Conservation (phyloP, 1,140 invertebrate genomes). For the Aphelenchoides avenae region DNA sequence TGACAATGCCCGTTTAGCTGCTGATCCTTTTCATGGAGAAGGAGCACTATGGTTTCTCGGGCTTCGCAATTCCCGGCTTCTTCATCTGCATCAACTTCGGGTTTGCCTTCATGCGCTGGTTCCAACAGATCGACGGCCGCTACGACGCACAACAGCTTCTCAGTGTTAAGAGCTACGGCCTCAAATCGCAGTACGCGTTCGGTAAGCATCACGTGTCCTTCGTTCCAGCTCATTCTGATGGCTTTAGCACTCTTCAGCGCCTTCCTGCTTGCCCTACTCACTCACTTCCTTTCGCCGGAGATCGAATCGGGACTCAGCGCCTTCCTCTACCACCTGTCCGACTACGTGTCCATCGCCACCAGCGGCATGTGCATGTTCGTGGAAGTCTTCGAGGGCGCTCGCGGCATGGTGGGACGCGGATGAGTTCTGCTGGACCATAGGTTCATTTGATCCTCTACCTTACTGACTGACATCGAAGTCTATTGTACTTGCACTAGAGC, state of each 20-base stretch:
- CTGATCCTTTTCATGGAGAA: too few species aligned
- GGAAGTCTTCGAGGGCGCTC: conserved; percentile 20
- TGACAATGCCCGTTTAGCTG: too few species aligned
- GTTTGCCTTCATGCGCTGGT: conserved; percentile 16
- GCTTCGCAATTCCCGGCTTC: not conserved
- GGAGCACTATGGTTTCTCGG: not conserved
- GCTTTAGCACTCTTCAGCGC: conserved; percentile 19
- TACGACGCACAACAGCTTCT: conserved; percentile 24
- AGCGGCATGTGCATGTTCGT: conserved; percentile 4
- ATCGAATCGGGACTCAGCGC: conserved; percentile 12
- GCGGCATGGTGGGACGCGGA: too few species aligned
- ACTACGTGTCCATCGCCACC: conserved; percentile 14
- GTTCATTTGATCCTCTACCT: too few species aligned
- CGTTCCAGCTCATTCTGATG: not conserved
- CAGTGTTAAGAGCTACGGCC: conserved; percentile 10
- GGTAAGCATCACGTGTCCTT: conserved; percentile 5
- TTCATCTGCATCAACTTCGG: conserved; percentile 1
- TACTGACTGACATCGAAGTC: too few species aligned
- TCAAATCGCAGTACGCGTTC: conserved; percentile 20
- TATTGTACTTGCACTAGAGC: too few species aligned
- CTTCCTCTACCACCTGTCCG: conserved; percentile 17
- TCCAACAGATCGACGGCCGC: conserved; percentile 16
- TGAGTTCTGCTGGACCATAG: too few species aligned
- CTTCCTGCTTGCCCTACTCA: conserved; percentile 9
- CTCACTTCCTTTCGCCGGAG: conserved; percentile 19